Evolutionary conservation across 2,797 vertebrate species (phyloP).

Genomic region (Psittacula derbiana): DNA sequence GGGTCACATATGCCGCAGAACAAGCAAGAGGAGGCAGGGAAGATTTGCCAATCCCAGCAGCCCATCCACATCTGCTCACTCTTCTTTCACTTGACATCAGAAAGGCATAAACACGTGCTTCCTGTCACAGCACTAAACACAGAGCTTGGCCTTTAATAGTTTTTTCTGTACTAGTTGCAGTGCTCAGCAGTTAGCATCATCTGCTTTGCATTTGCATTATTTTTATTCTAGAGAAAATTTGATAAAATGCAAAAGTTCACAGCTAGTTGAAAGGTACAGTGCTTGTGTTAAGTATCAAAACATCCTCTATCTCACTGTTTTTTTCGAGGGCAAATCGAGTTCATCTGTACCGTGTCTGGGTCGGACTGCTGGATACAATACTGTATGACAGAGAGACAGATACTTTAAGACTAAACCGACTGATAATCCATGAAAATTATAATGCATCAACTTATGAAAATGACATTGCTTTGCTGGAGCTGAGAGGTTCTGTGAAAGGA

Average conservation of each 20-base stretch:
- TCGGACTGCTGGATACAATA: slow-evolving; percentile 78
- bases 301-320: background rate
- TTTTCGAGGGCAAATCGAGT: slow-evolving; percentile 73
- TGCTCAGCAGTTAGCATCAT: background rate
- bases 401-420: slow-evolving; percentile 62
- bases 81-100: background rate
- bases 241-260: background rate
- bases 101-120: background rate
- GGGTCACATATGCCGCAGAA: background rate
- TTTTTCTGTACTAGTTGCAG: background rate
- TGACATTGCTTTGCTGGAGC: slow-evolving; percentile 90
- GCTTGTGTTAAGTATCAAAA: background rate
- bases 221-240: background rate
- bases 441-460: slow-evolving; percentile 81
- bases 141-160: background rate
- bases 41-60: background rate
- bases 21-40: background rate
- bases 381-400: background rate
- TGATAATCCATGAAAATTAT: slow-evolving; percentile 84
- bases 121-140: background rate
- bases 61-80: background rate
- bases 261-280: background rate
- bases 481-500: slow-evolving; percentile 43
- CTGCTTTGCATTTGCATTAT: background rate
- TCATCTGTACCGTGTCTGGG: slow-evolving; percentile 78